A percentile compares a stretch with the other conserved stretches of the same genome.
Conservation (phyloP, 2,113 vertebrate genomes). For the Anhinga anhinga region DNA sequence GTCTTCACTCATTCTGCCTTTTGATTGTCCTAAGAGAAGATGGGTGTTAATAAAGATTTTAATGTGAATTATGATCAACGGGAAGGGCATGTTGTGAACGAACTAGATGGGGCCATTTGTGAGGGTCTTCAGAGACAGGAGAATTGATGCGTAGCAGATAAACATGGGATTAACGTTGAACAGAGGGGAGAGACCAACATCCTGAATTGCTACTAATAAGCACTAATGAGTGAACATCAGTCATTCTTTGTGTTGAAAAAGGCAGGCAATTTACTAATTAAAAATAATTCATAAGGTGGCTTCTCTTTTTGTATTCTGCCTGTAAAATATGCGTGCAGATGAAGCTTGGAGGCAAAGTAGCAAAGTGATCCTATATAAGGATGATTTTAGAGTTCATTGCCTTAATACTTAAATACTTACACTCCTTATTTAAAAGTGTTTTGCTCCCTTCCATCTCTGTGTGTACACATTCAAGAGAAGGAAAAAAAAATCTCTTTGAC, state of each 20-base stretch:
- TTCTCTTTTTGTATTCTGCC: neutral
- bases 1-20: neutral
- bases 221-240: neutral
- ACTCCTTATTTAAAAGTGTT: neutral
- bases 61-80: neutral
- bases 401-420: neutral
- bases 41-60: neutral
- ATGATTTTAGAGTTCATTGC: neutral
- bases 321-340: neutral
- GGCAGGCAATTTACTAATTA: constrained; percentile 17
- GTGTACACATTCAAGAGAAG: neutral
- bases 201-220: neutral
- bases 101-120: neutral
- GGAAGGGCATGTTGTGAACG: neutral
- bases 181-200: neutral
- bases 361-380: neutral
- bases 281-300: neutral
- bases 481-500: neutral
- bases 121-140: neutral
- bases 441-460: neutral
- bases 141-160: neutral
- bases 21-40: neutral
- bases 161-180: neutral
- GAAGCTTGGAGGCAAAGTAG: neutral
- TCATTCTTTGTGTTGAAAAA: constrained; percentile 10